These are phyloP conservation scores for Rhingia campestris DNA, from an alignment of 2,888 invertebrate genomes.

Conservation along the genomic window DNA sequence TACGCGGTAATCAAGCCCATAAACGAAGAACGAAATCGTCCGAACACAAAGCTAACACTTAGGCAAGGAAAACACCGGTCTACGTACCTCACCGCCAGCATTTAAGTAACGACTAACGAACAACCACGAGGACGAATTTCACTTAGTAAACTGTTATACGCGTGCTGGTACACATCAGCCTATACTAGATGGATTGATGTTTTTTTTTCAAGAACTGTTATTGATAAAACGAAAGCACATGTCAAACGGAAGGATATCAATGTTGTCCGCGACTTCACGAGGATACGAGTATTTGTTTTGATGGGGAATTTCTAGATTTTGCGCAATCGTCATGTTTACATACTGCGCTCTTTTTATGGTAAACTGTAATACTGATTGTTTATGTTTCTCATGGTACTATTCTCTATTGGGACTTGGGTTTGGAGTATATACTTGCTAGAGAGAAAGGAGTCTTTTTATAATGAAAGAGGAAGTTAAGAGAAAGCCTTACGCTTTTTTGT, in stretches of 20 bases:
- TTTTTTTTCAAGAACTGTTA: no score
- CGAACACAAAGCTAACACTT: slow-evolving; percentile 5
- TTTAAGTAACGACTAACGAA: slow-evolving; percentile 64
- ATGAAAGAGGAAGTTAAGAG: slow-evolving; percentile 23
- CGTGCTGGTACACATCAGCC: background rate
- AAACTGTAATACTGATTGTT: slow-evolving; percentile 68
- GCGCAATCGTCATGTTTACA: slow-evolving; percentile 47
- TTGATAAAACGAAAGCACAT: slow-evolving; percentile 39
- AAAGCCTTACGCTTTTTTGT: background rate
- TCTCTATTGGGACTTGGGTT: background rate
- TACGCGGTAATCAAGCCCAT: background rate
- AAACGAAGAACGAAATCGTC: background rate
- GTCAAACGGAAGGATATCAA: slow-evolving; percentile 9
- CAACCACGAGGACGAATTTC: slow-evolving; percentile 59
- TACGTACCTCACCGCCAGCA: slow-evolving; percentile 55
- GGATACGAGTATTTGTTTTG: slow-evolving; percentile 17
- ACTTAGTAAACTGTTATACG: slow-evolving; percentile 61
- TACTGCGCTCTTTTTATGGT: slow-evolving; percentile 21
- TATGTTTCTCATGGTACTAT: slow-evolving; percentile 34
- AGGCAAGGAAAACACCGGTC: slow-evolving; percentile 22
- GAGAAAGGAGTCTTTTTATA: slow-evolving; percentile 2
- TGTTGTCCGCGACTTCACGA: background rate
- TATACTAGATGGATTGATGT: background rate
- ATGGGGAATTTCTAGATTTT: slow-evolving; percentile 34
- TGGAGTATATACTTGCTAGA: slow-evolving; percentile 2